Base-by-base conservation (phyloP, 1,140 invertebrate genomes). In the Lasaia peninsularis region DNA sequence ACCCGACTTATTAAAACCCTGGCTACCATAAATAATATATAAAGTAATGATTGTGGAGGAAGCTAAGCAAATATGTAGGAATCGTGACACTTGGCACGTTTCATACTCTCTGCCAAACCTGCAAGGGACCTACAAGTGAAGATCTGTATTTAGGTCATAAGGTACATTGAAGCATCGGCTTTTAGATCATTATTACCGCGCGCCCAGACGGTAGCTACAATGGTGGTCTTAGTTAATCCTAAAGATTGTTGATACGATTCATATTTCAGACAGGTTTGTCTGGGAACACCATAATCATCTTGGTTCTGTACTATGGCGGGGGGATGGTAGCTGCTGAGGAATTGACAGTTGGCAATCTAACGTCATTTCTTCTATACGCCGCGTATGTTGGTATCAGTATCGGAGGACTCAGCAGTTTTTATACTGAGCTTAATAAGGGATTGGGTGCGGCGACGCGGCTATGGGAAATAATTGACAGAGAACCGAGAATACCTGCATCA, bases 251-350 rank as follows among this genome's bases (percentile, higher is more conserved):
- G 12, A 51, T 14, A 37, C 24, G n/a, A 12, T 18, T 51, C 16
- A n/a, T 32, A 73, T 90, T 86, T 65, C 73, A 97, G 96, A 96
- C 97, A 63, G 97, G 98, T 11, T 92, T 99, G 28, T 94, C 96
- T 52, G 98, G 98, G 5, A 99, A 99, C 83, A 90, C 94, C 0
- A 95, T 99, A 32, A 94, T 99, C 54, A 91, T 99, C 24, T 94
- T 96, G 3, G 97, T 99, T 10, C 90, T 99, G 1, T 99, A 98
- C 85, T 97, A 97, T 76, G 98, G 98, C 12, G 97, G 97, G 8
- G 90, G 93, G 10, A 94, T 99, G 93, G 96, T 99, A 31, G 92
- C 95, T 0, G 92, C 94, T 11, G 92, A 95, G 35, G 86, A 93
- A 24, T 91, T 99, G 40, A 96, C 95, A 5, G 95, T 99, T 33